A percentile compares a stretch with the other conserved stretches of the same genome.
Evolutionary conservation across 2,797 vertebrate genomes (phyloP).

Genomic region (Scleropages formosus): DNA sequence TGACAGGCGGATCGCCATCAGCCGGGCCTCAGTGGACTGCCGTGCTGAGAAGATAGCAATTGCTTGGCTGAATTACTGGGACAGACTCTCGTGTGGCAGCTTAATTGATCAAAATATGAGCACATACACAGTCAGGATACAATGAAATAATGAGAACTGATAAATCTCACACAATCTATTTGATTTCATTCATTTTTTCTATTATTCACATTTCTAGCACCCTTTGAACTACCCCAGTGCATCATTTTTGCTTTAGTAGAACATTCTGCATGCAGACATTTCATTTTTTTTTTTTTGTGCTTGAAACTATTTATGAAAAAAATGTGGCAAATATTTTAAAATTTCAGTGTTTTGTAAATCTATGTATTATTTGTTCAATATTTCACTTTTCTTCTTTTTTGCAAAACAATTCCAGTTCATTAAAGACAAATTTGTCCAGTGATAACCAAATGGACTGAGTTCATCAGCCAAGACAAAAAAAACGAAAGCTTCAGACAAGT

Average conservation of each 20-base stretch:
- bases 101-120: not conserved
- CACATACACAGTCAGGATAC: no score
- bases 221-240: no score
- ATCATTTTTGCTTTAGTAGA: not conserved
- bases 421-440: not conserved
- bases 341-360: not conserved
- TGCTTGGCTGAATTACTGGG: not conserved
- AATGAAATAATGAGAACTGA: no score
- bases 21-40: not conserved
- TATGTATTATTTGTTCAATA: not conserved
- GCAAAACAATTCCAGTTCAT: constrained; percentile 6
- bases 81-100: not conserved
- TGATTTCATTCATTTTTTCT: no score
- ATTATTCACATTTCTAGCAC: no score
- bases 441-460: not conserved
- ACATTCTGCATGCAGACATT: not conserved
- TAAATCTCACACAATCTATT: no score
- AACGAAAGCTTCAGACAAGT: constrained; percentile 57
- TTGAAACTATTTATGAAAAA: not conserved
- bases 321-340: not conserved
- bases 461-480: constrained; percentile 30
- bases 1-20: constrained; percentile 48
- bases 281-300: not conserved
- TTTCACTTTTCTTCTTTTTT: not conserved
- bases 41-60: not conserved